These are phyloP conservation scores for Ciconia maguari DNA, from an alignment of 2,113 vertebrate species.

Conservation along the genomic window DNA sequence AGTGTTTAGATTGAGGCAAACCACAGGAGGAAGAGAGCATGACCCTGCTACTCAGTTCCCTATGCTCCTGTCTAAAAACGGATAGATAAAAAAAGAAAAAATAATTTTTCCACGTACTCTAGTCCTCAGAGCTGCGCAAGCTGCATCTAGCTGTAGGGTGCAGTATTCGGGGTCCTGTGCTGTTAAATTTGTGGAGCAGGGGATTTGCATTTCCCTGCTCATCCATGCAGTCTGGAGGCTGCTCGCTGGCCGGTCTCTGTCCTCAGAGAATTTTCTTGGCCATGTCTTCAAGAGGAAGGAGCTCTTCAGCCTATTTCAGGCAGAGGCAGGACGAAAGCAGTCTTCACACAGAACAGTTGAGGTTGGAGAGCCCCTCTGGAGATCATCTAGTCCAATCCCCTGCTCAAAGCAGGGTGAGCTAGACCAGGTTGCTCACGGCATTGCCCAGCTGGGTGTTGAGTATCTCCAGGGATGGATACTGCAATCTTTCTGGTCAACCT, in stretches of 20 bases:
- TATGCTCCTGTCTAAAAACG: constrained; percentile 31
- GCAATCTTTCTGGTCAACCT: background rate
- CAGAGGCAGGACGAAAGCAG: background rate
- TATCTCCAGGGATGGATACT: background rate
- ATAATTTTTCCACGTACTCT: background rate
- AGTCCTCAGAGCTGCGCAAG: background rate
- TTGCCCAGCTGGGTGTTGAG: background rate
- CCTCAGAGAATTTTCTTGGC: background rate
- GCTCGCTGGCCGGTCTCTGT: background rate
- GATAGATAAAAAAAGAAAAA: background rate
- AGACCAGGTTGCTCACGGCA: background rate
- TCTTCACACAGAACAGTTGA: background rate
- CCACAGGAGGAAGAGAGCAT: constrained; percentile 44
- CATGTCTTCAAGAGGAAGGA: background rate
- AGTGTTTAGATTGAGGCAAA: constrained; percentile 48
- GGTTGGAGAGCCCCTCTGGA: background rate
- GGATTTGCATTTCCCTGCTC: background rate
- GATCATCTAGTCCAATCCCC: background rate
- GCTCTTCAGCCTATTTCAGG: background rate
- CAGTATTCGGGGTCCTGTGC: background rate
- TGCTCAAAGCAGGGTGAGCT: background rate
- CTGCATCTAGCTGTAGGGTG: background rate
- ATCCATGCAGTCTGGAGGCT: background rate
- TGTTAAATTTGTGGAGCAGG: background rate
- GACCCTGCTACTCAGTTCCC: constrained; percentile 27